Base-by-base conservation (phyloP, 2,888 invertebrate species). In the Quadroppia sp. region DNA sequence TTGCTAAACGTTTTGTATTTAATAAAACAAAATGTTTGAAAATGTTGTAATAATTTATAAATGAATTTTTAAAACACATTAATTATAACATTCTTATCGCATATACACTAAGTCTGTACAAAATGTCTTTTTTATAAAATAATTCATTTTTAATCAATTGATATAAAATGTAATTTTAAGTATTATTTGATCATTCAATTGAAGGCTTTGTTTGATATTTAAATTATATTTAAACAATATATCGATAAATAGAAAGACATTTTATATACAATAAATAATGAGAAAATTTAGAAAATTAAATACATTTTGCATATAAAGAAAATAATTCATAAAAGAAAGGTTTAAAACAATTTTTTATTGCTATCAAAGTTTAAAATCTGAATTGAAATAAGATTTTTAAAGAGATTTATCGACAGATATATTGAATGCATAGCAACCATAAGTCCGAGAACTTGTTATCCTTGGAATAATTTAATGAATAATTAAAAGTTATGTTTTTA, bases 381-480 rank as follows among this genome's bases (percentile, higher is more conserved):
- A 7, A 7, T 11, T 36, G 36, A 36, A 36, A 7, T 36, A 56
- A 56, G 28, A 20, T 9, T 28, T 4, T 25, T 7, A 50, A 56
- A 28, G 28, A 25, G 56, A 56, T 56, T 56, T 56, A 56, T 56
- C 28, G 56, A 56, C 28, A 56, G 28, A 20, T 53, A 23, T 13
- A 36, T 23, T 30, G 6, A 61, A 61, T 61, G 59, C 59, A 61
- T 61, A 61, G 59, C 59, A 61, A 61, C 59, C n/a, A n/a, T 17
- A 61, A 61, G 17, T 6, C 23, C 6, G 6, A 25, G 53, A 25
- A 30, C 42, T 67, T 40, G 67, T 67, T 67, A 67, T 40, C 67
- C 67, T 67, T 67, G 67, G 15, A 23, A 40, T 40, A 40, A 67
- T 67, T 67, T 42, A 67, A 25, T 67, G 67, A 67, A 67, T 67